Evolutionary conservation across 2,797 vertebrate genomes (phyloP), one percentile per base, ranked within the genome.

Genomic region (Fistularia tabacaria): DNA sequence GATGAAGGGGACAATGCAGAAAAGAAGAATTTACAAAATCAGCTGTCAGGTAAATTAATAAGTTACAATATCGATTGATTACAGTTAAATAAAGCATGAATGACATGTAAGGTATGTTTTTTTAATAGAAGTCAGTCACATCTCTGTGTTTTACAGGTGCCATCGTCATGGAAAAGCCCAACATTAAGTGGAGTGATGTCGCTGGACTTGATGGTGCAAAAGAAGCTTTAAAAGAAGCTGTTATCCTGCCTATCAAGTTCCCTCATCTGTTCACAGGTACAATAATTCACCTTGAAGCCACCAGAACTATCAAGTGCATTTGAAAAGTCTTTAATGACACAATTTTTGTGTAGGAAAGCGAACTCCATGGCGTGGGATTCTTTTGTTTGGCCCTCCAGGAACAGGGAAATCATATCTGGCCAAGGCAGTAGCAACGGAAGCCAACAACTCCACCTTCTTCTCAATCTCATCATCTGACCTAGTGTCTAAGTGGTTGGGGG

Each of bases 391-490:
- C 25, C 95, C 96, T 38, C 96, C 95, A 11, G 95, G 95, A 71
- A 98, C 96, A 7, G 96, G 96, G n/a, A 98, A 98, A 49, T 97
- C 96, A 40, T 98, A 95, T 10, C 89, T 98, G 77, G 96, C 96
- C 70, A 98, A 98, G 87, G 95, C 96, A 1, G 95, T 98, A 41
- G 96, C 95, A 0, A 97, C 95, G 38, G 96, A 98, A 82, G 95
- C 96, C 74, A 97, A 97, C 81, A 98, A 98, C 81, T 98, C 95
- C 60, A 98, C 96, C 2, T 98, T 98, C 85, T 98, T 98, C 80
- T 94, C 96, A 51, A 84, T 98, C 67, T 96, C 94, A 25, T 98
- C 96, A 13, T 98, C 95, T 43, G 94, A 96, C 76, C 91, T 98
- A 49, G 94, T 98, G 59, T 98, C 96, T 46, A 98, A 98, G 85